These are phyloP conservation scores for Eupeodes corollae DNA, from an alignment of 1,140 invertebrate species.

Conservation along the genomic window DNA sequence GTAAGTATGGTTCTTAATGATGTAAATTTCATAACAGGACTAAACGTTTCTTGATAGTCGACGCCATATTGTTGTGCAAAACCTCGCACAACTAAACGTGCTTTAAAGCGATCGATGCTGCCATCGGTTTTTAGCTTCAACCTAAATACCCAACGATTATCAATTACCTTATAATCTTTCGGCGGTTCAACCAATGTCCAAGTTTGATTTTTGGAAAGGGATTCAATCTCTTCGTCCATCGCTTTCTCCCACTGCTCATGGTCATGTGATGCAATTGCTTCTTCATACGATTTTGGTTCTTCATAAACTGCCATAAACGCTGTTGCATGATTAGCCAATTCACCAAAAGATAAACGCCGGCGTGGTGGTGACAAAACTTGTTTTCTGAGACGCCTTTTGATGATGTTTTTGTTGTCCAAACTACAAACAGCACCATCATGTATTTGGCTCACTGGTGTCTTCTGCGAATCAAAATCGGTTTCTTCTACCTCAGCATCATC, in stretches of 20 bases:
- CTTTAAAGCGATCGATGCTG: constrained; percentile 24
- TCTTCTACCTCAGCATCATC: background rate
- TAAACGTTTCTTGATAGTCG: constrained; percentile 32
- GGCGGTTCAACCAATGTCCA: constrained; percentile 9
- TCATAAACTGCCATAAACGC: no score
- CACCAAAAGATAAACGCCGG: no score
- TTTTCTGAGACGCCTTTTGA: background rate
- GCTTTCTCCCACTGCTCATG: background rate
- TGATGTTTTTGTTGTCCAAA: background rate
- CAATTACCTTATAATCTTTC: constrained; percentile 3
- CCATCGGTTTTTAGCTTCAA: constrained; percentile 15
- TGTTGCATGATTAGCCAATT: no score
- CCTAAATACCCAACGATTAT: constrained; percentile 20
- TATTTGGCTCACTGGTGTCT: background rate
- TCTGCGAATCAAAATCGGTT: background rate
- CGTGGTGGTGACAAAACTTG: background rate
- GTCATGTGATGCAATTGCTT: background rate
- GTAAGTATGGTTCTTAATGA: constrained; percentile 15
- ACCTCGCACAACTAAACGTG: constrained; percentile 34
- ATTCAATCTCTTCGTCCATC: constrained; percentile 2
- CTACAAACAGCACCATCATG: background rate
- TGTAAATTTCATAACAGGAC: no score
- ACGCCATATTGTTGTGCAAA: constrained; percentile 21
- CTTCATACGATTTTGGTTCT: background rate
- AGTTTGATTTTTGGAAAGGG: constrained; percentile 6